A percentile compares a stretch with the other conserved stretches of the same genome.
phyloP scores from a whole-genome alignment of 30 jellyfish, hydroid and myxozoan species.

The Hydractinia echinata region DNA sequence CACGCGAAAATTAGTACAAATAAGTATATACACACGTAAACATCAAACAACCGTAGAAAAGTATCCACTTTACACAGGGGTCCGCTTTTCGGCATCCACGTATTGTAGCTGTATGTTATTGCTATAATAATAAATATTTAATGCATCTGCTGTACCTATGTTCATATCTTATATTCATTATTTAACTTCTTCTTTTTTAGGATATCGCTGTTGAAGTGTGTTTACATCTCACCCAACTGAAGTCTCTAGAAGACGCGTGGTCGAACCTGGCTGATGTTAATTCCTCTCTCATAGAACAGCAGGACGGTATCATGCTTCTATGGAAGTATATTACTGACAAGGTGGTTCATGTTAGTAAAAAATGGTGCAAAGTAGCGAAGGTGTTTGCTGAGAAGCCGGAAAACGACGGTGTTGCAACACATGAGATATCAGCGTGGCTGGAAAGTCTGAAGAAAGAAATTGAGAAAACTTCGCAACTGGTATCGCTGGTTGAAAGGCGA shows the following conservation, averaged over 20 bases:
- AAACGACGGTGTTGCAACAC: not conserved
- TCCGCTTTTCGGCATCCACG: too few relatives aligned
- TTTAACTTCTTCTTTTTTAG: conserved; percentile 15
- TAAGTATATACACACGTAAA: too few relatives aligned
- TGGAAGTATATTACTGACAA: conserved; percentile 20
- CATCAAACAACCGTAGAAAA: too few relatives aligned
- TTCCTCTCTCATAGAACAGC: conserved; percentile 11
- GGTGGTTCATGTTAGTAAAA: not conserved
- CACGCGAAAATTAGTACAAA: too few relatives aligned
- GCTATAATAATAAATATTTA: too few relatives aligned
- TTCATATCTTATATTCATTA: too few relatives aligned
- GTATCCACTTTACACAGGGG: too few relatives aligned
- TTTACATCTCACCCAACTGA: conserved; percentile 7
- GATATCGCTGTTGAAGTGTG: conserved; percentile 18
- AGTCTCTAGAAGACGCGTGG: conserved; percentile 17
- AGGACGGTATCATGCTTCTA: conserved; percentile 5
- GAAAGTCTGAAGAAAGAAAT: not conserved
- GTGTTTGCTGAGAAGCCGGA: not conserved
- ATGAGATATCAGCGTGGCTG: not conserved
- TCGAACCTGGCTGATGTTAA: not conserved
- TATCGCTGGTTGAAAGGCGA: not conserved
- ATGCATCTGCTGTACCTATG: too few relatives aligned
- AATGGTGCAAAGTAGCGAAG: conserved; percentile 3
- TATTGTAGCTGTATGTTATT: too few relatives aligned
- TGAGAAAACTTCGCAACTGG: not conserved